Conservation (phyloP, 2,113 vertebrate genomes). For the Myanophis thanlyinensis region DNA sequence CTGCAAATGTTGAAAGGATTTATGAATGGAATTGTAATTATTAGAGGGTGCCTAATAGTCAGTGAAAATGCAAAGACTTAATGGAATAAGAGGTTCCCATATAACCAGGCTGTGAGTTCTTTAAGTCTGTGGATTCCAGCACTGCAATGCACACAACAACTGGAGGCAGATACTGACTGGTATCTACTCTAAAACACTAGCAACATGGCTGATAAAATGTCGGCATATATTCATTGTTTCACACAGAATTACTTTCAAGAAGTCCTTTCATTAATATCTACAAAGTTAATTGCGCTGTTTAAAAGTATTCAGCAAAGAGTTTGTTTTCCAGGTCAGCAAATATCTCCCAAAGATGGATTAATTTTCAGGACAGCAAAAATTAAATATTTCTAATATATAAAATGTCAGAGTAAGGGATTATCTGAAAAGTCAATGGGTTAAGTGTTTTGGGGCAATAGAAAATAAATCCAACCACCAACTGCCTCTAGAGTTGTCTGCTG, state of each 20-base stretch:
- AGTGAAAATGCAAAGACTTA: conserved; percentile 2
- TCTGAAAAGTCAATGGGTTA: neutral
- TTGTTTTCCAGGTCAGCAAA: neutral
- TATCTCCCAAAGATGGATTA: neutral
- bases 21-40: neutral
- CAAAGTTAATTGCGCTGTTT: too few species aligned
- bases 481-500: neutral
- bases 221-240: neutral
- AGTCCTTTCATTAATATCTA: neutral
- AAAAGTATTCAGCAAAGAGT: neutral
- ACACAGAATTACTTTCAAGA: neutral
- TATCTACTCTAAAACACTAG: conserved; percentile 1
- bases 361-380: neutral
- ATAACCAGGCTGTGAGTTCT: neutral
- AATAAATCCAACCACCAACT: neutral
- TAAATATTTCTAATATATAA: neutral
- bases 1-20: neutral
- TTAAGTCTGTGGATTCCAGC: neutral
- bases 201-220: neutral
- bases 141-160: neutral
- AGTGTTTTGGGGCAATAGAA: neutral
- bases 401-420: neutral
- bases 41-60: conserved; percentile 1
- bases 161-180: conserved; percentile 9
- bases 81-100: neutral